Evolutionary conservation across 2,888 invertebrate species (phyloP), one percentile per base, ranked within the genome.

Genomic region (Caenorhabditis virilis): DNA sequence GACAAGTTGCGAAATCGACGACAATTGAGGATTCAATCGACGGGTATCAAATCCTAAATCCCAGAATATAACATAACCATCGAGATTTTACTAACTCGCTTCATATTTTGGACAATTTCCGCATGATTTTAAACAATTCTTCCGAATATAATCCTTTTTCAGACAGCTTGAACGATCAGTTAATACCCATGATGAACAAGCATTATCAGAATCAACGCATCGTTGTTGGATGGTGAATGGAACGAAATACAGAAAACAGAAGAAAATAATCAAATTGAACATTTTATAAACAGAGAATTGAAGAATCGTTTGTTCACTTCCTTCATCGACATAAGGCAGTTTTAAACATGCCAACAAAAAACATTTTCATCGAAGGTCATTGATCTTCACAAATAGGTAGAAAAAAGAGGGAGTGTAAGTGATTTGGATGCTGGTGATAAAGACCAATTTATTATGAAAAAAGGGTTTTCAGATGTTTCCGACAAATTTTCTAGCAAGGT

Each of bases 71-170:
- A 38, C 6, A 38, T 15, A 9, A 30, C 6, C 6, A 30, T 30
- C n/a, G n/a, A n/a, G n/a, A 27, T 18, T 15, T 2, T 13, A 23
- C 22, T 22, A n/a, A 47, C 47, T 58, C 0, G 43, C 30, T 42
- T 64, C 58, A 33, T 64, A 64, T 27, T 13, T 26, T 2, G 58
- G 58, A 38, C 64, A 64, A 25, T 27, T 42, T 3, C 58, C 58
- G 43, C 64, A 64, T 55, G 58, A 58, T 50, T 50, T 58, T 16
- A 47, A 16, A 27, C 64, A 64, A 27, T 64, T 64, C 46, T 64
- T 53, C 35, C 55, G 58, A 33, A 64, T 64, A 51, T 64, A 64
- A 23, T 64, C 64, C 22, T 64, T 64, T 22, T 50, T 18, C 27
- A 35, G 20, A 36, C 64, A 64, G 4, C 58, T 25, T 18, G 54